Evolutionary conservation across 2,888 invertebrate species (phyloP).

Genomic region (Aradus depressus): DNA sequence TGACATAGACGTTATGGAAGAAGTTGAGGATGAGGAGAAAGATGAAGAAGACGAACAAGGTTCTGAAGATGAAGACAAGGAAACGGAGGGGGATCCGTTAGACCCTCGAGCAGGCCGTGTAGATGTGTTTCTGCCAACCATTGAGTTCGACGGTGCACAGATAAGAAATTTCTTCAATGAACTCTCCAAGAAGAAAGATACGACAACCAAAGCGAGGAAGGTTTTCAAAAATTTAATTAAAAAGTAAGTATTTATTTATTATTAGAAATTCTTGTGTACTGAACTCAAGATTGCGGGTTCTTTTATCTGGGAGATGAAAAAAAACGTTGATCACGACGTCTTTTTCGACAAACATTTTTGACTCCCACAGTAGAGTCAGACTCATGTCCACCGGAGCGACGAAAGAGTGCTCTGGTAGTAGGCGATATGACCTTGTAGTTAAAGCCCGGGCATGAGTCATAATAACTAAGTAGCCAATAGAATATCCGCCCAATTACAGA

Average conservation of each 20-base stretch:
- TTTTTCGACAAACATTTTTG: too few species aligned
- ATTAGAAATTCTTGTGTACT: too few species aligned
- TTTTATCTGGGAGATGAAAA: too few species aligned
- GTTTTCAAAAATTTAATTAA: conserved; percentile 20
- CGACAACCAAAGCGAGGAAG: conserved; percentile 25
- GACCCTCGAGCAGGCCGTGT: conserved; percentile 77
- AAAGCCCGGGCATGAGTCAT: too few species aligned
- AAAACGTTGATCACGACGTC: too few species aligned
- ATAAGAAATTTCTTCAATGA: conserved; percentile 40
- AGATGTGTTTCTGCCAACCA: conserved; percentile 56
- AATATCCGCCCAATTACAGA: too few species aligned
- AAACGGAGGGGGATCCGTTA: conserved; percentile 33
- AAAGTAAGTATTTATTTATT: conserved; percentile 21
- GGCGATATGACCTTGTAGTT: too few species aligned
- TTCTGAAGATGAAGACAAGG: conserved; percentile 54
- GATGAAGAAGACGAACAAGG: conserved; percentile 40
- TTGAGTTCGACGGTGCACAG: conserved; percentile 50
- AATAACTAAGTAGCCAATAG: too few species aligned
- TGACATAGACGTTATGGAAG: conserved; percentile 52
- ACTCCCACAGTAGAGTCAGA: too few species aligned
- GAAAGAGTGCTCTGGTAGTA: too few species aligned
- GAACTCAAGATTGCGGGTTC: too few species aligned
- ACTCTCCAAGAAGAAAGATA: conserved; percentile 28
- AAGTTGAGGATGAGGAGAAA: conserved; percentile 34
- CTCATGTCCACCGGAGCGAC: too few species aligned